Evolutionary conservation across 1,140 invertebrate genomes (phyloP).

Genomic region (Brachionus koreanus): DNA sequence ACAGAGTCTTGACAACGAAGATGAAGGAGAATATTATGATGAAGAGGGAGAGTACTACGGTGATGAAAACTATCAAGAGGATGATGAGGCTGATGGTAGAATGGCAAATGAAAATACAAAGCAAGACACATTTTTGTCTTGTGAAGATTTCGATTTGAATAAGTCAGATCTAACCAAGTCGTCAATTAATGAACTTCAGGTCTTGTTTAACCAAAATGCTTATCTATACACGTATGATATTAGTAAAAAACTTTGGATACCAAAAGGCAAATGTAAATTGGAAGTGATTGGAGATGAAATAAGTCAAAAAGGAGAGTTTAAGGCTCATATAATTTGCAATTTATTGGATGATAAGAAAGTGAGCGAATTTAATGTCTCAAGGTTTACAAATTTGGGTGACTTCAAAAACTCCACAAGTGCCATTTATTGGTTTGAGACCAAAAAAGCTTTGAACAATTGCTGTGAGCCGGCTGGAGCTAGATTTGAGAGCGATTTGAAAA

Average conservation of each 20-base stretch:
- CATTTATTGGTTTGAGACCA: background rate
- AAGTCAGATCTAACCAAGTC: background rate
- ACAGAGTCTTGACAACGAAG: background rate
- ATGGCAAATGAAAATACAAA: background rate
- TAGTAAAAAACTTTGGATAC: background rate
- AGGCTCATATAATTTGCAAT: background rate
- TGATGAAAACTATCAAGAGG: background rate
- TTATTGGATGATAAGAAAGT: background rate
- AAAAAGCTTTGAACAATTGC: background rate
- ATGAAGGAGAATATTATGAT: background rate
- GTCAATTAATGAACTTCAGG: slow-evolving; percentile 14
- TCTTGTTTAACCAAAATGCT: background rate
- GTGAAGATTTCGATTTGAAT: background rate
- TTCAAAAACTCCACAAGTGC: background rate
- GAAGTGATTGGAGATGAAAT: slow-evolving; percentile 25
- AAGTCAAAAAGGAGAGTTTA: slow-evolving; percentile 25
- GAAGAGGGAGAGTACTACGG: background rate
- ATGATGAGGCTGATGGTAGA: background rate
- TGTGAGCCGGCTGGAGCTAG: background rate
- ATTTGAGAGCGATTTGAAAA: background rate
- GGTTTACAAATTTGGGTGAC: background rate
- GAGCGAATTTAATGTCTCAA: background rate
- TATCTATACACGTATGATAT: background rate
- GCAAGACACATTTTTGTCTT: slow-evolving; percentile 25
- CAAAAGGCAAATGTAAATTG: background rate